phyloP scores from a whole-genome alignment of 2,113 vertebrate genomes.

The Ciconia stormi region DNA sequence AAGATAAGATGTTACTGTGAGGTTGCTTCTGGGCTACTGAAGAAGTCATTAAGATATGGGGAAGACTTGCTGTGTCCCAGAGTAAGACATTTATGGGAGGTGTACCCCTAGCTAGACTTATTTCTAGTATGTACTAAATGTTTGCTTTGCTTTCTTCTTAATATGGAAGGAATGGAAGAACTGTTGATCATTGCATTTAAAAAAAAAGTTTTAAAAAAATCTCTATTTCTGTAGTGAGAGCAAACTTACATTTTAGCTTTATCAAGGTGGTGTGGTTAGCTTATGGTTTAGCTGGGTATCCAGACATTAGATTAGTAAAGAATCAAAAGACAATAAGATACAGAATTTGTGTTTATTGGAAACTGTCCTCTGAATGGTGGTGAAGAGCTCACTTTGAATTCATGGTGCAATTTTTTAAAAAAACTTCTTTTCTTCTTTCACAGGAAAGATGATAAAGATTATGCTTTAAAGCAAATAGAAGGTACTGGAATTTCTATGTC shows the following conservation, averaged over 20 bases:
- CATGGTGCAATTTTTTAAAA: not conserved
- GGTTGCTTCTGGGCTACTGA: not conserved
- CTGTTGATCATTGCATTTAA: not conserved
- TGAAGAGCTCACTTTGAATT: slow-evolving; percentile 4
- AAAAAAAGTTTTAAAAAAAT: not conserved
- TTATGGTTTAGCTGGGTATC: not conserved
- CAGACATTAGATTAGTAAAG: not conserved
- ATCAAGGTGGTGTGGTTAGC: not conserved
- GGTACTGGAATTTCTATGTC: slow-evolving; percentile 99
- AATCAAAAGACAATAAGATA: not conserved
- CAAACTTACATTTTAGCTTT: not conserved
- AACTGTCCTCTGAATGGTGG: not conserved
- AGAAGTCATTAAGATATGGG: not conserved
- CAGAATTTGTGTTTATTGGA: not conserved
- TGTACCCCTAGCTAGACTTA: not conserved
- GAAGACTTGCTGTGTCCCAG: not conserved
- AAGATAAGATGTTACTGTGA: not conserved
- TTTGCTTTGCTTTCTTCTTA: not conserved
- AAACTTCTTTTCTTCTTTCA: slow-evolving; percentile 71
- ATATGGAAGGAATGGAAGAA: not conserved
- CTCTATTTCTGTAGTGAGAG: not conserved
- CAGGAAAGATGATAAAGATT: slow-evolving; percentile 99
- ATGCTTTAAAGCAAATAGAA: slow-evolving; percentile 99
- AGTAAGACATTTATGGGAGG: not conserved
- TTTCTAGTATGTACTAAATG: not conserved